phyloP scores from a whole-genome alignment of 2,797 vertebrate genomes.

The Leptatherina wallacei region DNA sequence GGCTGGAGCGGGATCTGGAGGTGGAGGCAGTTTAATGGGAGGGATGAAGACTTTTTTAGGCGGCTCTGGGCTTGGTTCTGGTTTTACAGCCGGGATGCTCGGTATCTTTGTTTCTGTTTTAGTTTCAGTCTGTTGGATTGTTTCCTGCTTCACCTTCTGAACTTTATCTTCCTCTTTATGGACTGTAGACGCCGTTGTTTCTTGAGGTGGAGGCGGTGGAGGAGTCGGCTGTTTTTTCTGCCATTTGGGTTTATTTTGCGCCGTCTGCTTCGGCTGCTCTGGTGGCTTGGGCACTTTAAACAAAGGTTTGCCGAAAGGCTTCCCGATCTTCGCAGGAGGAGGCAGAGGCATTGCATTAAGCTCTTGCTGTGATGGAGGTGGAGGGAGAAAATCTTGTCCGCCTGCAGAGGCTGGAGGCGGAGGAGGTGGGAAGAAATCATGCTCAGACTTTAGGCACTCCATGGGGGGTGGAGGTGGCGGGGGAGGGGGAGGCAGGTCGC shows the following conservation, averaged over 20 bases:
- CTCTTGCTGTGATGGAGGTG: slow-evolving; percentile 84
- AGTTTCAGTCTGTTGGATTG: slow-evolving; percentile 51
- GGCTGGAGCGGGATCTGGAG: slow-evolving; percentile 67
- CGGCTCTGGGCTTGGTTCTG: slow-evolving; percentile 63
- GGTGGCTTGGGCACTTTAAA: slow-evolving; percentile 82
- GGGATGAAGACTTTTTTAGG: slow-evolving; percentile 77
- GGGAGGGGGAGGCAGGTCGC: slow-evolving; percentile 82
- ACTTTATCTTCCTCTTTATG: slow-evolving; percentile 46
- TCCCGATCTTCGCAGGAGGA: slow-evolving; percentile 63
- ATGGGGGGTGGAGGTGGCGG: slow-evolving; percentile 84
- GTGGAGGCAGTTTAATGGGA: slow-evolving; percentile 84
- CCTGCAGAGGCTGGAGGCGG: slow-evolving; percentile 55
- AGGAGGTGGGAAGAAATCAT: slow-evolving; percentile 78
- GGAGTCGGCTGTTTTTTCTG: slow-evolving; percentile 77
- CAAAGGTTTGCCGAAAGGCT: slow-evolving; percentile 69
- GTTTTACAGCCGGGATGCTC: slow-evolving; percentile 52
- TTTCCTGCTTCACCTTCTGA: slow-evolving; percentile 63
- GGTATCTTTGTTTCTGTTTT: slow-evolving; percentile 62
- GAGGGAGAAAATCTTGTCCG: slow-evolving; percentile 73
- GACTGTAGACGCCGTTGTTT: slow-evolving; percentile 34
- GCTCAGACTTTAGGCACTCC: slow-evolving; percentile 78
- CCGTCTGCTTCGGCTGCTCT: slow-evolving; percentile 72
- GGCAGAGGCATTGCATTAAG: slow-evolving; percentile 75
- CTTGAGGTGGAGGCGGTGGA: slow-evolving; percentile 51
- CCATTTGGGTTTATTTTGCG: slow-evolving; percentile 76